Evolutionary conservation across 2,888 invertebrate species (phyloP).

Genomic region (Odontothrips loti): DNA sequence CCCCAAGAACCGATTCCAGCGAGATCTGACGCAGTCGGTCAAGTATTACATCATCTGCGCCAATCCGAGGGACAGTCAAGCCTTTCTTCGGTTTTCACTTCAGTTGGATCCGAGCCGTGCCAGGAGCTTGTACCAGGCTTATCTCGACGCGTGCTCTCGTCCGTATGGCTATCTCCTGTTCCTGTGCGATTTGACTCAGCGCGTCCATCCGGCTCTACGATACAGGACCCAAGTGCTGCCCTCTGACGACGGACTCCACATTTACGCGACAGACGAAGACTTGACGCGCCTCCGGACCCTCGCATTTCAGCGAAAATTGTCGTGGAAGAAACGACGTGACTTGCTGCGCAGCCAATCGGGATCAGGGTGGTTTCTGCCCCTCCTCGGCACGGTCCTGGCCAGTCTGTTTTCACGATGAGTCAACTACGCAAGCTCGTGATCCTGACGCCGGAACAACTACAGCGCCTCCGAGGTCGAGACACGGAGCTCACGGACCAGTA

Average conservation of each 20-base stretch:
- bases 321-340: neutral
- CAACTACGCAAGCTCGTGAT: neutral
- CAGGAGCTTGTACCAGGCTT: neutral
- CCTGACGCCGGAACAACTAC: too few relatives aligned
- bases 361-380: too few relatives aligned
- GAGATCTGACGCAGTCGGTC: neutral
- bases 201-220: neutral
- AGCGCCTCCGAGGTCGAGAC: neutral
- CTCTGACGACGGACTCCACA: neutral
- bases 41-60: neutral
- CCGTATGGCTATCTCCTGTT: neutral
- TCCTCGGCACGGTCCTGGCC: neutral
- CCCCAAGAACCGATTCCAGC: neutral
- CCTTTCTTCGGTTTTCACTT: neutral
- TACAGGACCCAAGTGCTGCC: neutral
- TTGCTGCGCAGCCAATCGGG: too few relatives aligned
- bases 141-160: neutral
- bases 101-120: neutral
- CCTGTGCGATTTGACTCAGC: neutral
- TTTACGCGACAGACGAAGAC: neutral
- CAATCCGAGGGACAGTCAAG: neutral
- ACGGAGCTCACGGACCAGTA: neutral
- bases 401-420: neutral
- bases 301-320: too few relatives aligned
- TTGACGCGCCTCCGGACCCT: neutral